phyloP scores from a whole-genome alignment of 2,113 vertebrate species.

The Arvicanthis niloticus region DNA sequence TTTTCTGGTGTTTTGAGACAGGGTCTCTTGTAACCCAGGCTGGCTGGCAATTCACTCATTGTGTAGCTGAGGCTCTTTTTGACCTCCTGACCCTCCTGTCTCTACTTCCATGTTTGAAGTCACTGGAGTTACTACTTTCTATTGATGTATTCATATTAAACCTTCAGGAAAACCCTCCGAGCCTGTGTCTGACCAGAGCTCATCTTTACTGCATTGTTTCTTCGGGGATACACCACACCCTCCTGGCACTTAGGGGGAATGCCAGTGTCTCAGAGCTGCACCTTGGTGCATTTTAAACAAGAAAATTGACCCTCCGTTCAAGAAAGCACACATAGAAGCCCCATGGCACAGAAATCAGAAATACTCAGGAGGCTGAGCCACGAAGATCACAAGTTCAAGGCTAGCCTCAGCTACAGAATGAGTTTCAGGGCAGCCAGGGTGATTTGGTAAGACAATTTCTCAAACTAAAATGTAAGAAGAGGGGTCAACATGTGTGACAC shows the following conservation, averaged over 20 bases:
- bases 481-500: neutral
- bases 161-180: accelerated
- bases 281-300: neutral
- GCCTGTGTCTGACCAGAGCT: accelerated
- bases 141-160: accelerated
- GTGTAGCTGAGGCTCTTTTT: neutral
- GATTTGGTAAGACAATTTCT: neutral
- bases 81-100: neutral
- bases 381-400: neutral
- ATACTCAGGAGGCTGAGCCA: neutral
- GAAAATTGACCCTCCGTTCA: neutral
- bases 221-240: accelerated
- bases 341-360: neutral
- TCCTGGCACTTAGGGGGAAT: accelerated
- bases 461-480: neutral
- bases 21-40: neutral
- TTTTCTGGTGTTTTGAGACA: neutral
- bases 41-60: neutral
- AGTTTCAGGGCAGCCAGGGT: neutral
- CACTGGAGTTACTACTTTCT: neutral
- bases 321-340: neutral
- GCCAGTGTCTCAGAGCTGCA: accelerated
- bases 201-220: accelerated
- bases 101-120: neutral
- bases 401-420: neutral